These are phyloP conservation scores for Eumacrocentrus americanus DNA, from an alignment of 2,888 invertebrate genomes.

Conservation along the genomic window DNA sequence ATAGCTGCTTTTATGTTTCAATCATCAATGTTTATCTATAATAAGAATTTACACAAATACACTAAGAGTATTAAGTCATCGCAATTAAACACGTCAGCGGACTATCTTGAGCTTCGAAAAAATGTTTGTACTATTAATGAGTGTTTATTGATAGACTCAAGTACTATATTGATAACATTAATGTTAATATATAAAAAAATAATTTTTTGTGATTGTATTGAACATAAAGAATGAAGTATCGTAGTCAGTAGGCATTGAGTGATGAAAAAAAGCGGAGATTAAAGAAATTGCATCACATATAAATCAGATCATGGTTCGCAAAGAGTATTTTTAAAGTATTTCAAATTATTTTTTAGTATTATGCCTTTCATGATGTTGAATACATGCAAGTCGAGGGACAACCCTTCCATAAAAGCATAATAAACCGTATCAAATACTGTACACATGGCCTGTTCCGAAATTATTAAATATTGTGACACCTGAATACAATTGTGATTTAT, in stretches of 20 bases:
- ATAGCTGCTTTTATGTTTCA: slow-evolving; percentile 9
- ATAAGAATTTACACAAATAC: slow-evolving; percentile 18
- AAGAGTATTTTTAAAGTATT: slow-evolving; percentile 62
- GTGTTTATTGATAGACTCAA: slow-evolving; percentile 50
- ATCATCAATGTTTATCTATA: slow-evolving; percentile 9
- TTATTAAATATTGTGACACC: slow-evolving; percentile 55
- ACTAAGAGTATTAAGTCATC: neutral
- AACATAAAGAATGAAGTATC: slow-evolving; percentile 36
- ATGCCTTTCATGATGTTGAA: slow-evolving; percentile 44
- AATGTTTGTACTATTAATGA: slow-evolving; percentile 50
- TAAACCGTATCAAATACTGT: slow-evolving; percentile 38
- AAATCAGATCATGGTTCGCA: slow-evolving; percentile 51
- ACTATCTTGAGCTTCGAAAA: neutral
- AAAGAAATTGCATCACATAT: slow-evolving; percentile 28
- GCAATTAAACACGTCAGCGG: neutral
- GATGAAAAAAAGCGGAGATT: slow-evolving; percentile 33
- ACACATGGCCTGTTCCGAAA: slow-evolving; percentile 47
- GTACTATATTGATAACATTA: slow-evolving; percentile 43
- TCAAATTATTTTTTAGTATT: slow-evolving; percentile 62
- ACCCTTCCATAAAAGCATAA: slow-evolving; percentile 9
- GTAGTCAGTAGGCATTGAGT: slow-evolving; percentile 40
- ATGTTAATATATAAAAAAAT: slow-evolving; percentile 34
- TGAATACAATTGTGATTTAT: neutral
- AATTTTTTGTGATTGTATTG: slow-evolving; percentile 40
- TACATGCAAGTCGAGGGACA: slow-evolving; percentile 26